A percentile compares a stretch with the other conserved stretches of the same genome.
These are phyloP conservation scores for Arion vulgaris DNA, from an alignment of 1,140 invertebrate genomes.

Conservation along the genomic window DNA sequence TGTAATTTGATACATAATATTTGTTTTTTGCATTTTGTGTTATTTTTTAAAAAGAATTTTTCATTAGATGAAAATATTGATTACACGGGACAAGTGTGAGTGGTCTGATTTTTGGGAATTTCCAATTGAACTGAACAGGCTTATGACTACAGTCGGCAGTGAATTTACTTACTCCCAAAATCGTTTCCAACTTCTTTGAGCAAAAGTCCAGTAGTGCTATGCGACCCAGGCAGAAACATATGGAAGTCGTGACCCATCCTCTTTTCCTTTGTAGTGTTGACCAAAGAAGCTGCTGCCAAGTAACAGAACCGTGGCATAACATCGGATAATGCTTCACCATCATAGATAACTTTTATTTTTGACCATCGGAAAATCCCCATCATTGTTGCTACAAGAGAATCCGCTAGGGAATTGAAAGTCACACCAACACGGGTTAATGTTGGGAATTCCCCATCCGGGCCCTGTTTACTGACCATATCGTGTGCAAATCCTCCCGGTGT, in stretches of 20 bases:
- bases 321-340: slow-evolving; percentile 77
- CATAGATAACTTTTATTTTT: slow-evolving; percentile 81
- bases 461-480: slow-evolving; percentile 77
- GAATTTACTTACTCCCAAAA: slow-evolving; percentile 69
- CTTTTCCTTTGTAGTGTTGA: slow-evolving; percentile 65
- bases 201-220: slow-evolving; percentile 72
- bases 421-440: slow-evolving; percentile 61
- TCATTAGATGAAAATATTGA: too few species aligned
- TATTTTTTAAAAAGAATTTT: too few species aligned
- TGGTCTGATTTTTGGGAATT: too few species aligned
- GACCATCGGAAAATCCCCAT: slow-evolving; percentile 77
- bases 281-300: slow-evolving; percentile 56
- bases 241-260: slow-evolving; percentile 73
- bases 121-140: too few species aligned
- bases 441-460: slow-evolving; percentile 44
- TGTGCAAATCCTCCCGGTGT: slow-evolving; percentile 88
- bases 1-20: too few species aligned
- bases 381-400: slow-evolving; percentile 79
- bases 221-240: slow-evolving; percentile 70
- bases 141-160: too few species aligned
- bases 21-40: too few species aligned
- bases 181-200: slow-evolving; percentile 58
- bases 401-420: slow-evolving; percentile 82
- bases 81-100: too few species aligned
- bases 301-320: slow-evolving; percentile 75